Conservation (phyloP, 2,888 invertebrate genomes). For the Acheta domesticus region DNA sequence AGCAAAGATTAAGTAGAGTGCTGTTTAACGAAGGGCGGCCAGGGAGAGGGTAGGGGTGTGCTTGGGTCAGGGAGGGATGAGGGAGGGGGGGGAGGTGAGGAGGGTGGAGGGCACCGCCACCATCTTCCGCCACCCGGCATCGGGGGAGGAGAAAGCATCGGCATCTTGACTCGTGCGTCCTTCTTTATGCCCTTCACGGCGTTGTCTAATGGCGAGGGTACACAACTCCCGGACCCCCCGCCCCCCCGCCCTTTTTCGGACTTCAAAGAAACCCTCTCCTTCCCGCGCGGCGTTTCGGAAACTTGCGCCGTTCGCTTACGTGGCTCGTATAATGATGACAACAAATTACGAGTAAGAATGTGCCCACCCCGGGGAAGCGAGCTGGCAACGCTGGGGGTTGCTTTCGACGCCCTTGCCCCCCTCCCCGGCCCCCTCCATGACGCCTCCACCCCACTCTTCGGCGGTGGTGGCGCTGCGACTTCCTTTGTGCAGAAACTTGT, state of each 20-base stretch:
- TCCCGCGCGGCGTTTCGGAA: background rate
- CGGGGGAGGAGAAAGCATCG: background rate
- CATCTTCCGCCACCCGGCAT: too few relatives aligned
- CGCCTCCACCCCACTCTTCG: background rate
- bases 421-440: background rate
- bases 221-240: background rate
- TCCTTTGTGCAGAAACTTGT: slow-evolving; percentile 18
- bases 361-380: background rate
- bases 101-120: background rate
- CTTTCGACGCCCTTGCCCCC: background rate
- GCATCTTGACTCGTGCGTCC: background rate
- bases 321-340: slow-evolving; percentile 18
- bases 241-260: background rate
- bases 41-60: background rate
- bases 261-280: background rate
- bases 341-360: slow-evolving; percentile 18
- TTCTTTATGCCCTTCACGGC: slow-evolving; percentile 9
- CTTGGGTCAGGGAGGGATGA: too few relatives aligned
- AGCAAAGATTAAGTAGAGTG: slow-evolving; percentile 18
- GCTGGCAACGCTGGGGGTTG: slow-evolving; percentile 5
- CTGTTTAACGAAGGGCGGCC: background rate
- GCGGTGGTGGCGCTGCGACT: background rate
- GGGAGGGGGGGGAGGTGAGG: background rate
- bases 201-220: slow-evolving; percentile 18
- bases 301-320: slow-evolving; percentile 6